A percentile compares a stretch with the other conserved stretches of the same genome.
Conservation (phyloP, 2,797 vertebrate species). For the Aldrovandia affinis region DNA sequence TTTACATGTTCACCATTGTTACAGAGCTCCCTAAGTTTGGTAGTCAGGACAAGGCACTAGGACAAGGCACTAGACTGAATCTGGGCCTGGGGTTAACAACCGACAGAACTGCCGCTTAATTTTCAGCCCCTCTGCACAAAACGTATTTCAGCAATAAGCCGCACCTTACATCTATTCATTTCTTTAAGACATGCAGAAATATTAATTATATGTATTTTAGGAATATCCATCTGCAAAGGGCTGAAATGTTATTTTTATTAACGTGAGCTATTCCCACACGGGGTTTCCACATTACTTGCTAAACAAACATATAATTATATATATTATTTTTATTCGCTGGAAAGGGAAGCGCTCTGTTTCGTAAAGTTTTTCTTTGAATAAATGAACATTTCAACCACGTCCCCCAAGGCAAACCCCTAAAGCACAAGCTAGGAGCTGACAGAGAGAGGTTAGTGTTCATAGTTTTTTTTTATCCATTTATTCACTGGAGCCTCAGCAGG, state of each 20-base stretch:
- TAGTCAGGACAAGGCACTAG: background rate
- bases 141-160: background rate
- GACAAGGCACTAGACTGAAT: no score
- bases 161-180: background rate
- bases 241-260: constrained; percentile 35
- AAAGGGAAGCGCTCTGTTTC: constrained; percentile 11
- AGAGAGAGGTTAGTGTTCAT: background rate
- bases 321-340: constrained; percentile 42
- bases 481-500: background rate
- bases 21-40: background rate
- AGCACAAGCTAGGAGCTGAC: background rate
- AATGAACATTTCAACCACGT: constrained; percentile 5
- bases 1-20: background rate
- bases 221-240: constrained; percentile 29
- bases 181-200: constrained; percentile 29
- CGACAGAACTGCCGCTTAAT: background rate
- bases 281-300: constrained; percentile 38
- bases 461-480: background rate
- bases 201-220: constrained; percentile 34
- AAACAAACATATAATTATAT: constrained; percentile 35
- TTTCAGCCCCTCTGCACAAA: background rate
- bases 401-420: background rate
- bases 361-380: constrained; percentile 10
- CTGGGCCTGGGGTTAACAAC: background rate
- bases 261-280: constrained; percentile 26